Evolutionary conservation across 2,113 vertebrate species (phyloP), one percentile per base, ranked within the genome.

Genomic region (Calidris pygmaea): DNA sequence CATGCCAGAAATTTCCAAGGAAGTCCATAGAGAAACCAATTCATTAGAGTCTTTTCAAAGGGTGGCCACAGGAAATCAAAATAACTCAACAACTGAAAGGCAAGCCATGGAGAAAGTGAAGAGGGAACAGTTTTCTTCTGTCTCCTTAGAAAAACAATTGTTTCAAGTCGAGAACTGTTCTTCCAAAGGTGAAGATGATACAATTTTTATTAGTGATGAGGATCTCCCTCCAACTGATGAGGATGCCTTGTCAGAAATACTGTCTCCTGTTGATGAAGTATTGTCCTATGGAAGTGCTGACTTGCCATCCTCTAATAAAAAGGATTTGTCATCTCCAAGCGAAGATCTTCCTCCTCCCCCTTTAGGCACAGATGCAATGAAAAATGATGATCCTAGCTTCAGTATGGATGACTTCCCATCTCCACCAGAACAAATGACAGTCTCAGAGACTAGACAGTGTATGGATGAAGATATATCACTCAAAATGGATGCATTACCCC

Each of bases 221-320:
- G 52, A 82, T 93, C 32, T 37, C 27, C 22, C 62, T 81, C 52
- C 65, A 8, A 1, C 20, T 21, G 70, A 39, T 14, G 52, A 95
- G 30, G 70, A 84, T 3, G 32, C 63, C 56, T 88, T 98, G 94
- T 97, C 73, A 11, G 98, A 98, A 91, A 96, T 97, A 65, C 81
- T 91, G 43, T 98, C 98, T 72, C 98, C 98, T 3, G 77, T 97
- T 52, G 98, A 98, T 45, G 97, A 98, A 74, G 96, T 97, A 70
- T 94, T 98, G 75, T 98, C 98, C 35, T 98, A 96, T 17, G 89
- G 97, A 97, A 98, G 98, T 75, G 96, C 97, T 27, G 96, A 98
- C 76, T 96, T 98, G 66, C 94, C 82, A 10, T 94, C 95, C 12
- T 96, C 96, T 52, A 85, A 70, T 27, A 93, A 73, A 89, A 90